Base-by-base conservation (phyloP, 2,113 vertebrate species). In the Synodontis membranacea region DNA sequence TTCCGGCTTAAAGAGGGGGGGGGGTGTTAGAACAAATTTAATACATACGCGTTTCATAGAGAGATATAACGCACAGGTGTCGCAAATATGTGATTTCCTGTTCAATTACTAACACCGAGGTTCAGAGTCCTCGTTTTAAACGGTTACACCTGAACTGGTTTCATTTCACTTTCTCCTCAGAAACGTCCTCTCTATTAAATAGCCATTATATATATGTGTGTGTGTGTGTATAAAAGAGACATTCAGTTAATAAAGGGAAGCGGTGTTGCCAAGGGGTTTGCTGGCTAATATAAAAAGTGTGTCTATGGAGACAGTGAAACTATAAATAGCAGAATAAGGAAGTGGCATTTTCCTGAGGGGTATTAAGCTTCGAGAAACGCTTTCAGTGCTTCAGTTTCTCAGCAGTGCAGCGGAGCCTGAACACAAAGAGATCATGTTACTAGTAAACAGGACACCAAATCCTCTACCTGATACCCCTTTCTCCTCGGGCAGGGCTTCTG, bases 371-470 rank as follows among this genome's bases (percentile, higher is more conserved):
- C 48, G 2, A 82, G 39, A 62, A 82, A 64, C 23, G 62, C 12
- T 44, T 72, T 70, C 11, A 25, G 5, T 46, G 21, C 25, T 31
- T 80, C 78, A 52, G 70, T 83, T 78, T 48, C 23, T 15, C 56
- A 86, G 81, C 76, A 39, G 64, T 84, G 34, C 78, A 62, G 50
- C 46, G n/a, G 48, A 83, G 50, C 54, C 72, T 64, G 52, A 86
- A 85, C 85, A 86, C 42, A 31, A 84, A 70, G 86, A 80, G 88
- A 91, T 95, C 93, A 88, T 82, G 84, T 94, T 93, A 90, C 92
- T 91, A 83, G 92, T 92, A 93, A 80, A 93, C 83, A 80, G 89
- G 90, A 94, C 85, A 93, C 93, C 54, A 66, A 84, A 58, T n/a
- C 82, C 87, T 88, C 89, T 81, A 87, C 88, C 76, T 87, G 62